Conservation (phyloP, 1,140 invertebrate genomes). For the Bombus consobrinus region DNA sequence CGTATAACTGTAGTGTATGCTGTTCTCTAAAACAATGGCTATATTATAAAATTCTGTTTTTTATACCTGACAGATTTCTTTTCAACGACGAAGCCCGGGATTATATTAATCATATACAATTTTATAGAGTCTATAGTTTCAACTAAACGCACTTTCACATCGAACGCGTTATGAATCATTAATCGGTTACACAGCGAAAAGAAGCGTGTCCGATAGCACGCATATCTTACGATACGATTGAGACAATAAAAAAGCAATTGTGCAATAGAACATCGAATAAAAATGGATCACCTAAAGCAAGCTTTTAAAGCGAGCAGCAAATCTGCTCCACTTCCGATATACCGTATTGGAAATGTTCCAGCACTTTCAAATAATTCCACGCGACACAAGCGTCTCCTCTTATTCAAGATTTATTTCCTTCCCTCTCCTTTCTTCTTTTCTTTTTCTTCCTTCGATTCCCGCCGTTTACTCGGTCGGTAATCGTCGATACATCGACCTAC, state of each 20-base stretch:
- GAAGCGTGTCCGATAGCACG: background rate
- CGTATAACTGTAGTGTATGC: background rate
- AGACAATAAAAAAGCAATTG: slow-evolving; percentile 3
- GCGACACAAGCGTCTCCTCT: slow-evolving; percentile 27
- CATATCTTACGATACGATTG: background rate
- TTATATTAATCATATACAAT: background rate
- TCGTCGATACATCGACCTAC: slow-evolving; percentile 41
- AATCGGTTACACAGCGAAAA: background rate
- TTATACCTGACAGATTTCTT: background rate
- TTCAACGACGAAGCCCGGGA: background rate
- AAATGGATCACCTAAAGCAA: slow-evolving; percentile 34
- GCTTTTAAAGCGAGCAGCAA: slow-evolving; percentile 33
- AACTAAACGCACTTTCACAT: background rate
- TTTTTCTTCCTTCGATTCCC: background rate
- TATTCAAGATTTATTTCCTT: slow-evolving; percentile 44
- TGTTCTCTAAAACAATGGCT: background rate
- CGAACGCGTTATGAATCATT: background rate
- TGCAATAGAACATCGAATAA: background rate
- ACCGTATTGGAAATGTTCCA: slow-evolving; percentile 50
- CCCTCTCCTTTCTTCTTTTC: slow-evolving; percentile 13
- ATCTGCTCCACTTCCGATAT: slow-evolving; percentile 42
- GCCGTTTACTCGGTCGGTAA: slow-evolving; percentile 39
- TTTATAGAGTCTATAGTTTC: background rate
- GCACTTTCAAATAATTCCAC: slow-evolving; percentile 30
- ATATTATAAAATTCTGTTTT: background rate